A percentile compares a stretch with the other conserved stretches of the same genome.
These are phyloP conservation scores for Tinea semifulvella DNA, from an alignment of 2,888 invertebrate species.

Conservation along the genomic window DNA sequence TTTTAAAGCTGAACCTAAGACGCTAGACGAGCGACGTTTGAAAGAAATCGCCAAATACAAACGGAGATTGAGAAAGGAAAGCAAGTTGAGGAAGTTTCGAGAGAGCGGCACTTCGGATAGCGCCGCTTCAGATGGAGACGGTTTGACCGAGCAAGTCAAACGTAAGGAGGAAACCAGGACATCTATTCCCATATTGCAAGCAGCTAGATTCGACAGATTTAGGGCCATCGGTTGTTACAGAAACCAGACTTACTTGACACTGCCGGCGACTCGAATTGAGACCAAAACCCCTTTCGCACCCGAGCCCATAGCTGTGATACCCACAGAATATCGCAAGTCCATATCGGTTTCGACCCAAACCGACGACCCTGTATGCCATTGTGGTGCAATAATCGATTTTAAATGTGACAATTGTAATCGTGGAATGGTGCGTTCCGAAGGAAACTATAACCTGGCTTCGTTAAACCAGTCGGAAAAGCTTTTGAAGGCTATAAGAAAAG, in stretches of 20 bases:
- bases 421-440: conserved; percentile 52
- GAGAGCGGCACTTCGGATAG: conserved; percentile 40
- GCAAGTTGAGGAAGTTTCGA: conserved; percentile 44
- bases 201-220: conserved; percentile 54
- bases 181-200: conserved; percentile 59
- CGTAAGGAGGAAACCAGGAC: conserved; percentile 41
- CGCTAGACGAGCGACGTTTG: conserved; percentile 43
- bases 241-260: conserved; percentile 53
- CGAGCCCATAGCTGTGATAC: conserved; percentile 34
- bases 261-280: conserved; percentile 49
- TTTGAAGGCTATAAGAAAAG: conserved; percentile 63
- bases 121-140: conserved; percentile 41
- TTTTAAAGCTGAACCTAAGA: conserved; percentile 34
- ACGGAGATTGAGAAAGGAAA: conserved; percentile 50
- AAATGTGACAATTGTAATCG: conserved; percentile 34
- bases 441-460: conserved; percentile 41
- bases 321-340: conserved; percentile 41
- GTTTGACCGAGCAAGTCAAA: conserved; percentile 19
- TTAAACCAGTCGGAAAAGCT: conserved; percentile 60
- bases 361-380: conserved; percentile 43
- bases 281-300: conserved; percentile 41
- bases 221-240: conserved; percentile 56
- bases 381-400: conserved; percentile 36
- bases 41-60: conserved; percentile 62
- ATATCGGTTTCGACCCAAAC: conserved; percentile 51